Base-by-base conservation (phyloP, 1,140 invertebrate genomes). In the Acromyrmex heyeri region DNA sequence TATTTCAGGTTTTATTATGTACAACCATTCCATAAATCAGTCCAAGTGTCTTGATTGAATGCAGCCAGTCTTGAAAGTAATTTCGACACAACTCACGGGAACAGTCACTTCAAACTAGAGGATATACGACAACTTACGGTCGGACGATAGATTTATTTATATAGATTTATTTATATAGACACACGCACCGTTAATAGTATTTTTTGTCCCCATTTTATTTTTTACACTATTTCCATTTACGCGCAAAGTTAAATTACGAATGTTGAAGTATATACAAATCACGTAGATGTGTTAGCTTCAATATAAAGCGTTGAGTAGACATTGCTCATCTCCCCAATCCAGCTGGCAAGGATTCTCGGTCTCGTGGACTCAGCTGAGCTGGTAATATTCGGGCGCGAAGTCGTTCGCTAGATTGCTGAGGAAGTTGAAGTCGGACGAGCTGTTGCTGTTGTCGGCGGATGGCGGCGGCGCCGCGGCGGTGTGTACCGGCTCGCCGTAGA, bases 341-440 rank as follows among this genome's bases (percentile, higher is more conserved):
- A 94, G 69, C 59, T 94, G 93, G 76, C 88, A 91, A 53, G 89
- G 83, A 87, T 92, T 92, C 27, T 93, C 93, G 65, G 87, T 91
- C 89, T 95, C 94, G 88, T 94, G 88, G 76, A 93, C 95, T 95
- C 95, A 95, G 93, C 95, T 95, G 79, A 98, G 97, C 94, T 98
- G 97, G 95, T 98, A 98, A 93, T 99, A 99, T 94, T 99, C 98
- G 0, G 98, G 98, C 1, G 97, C 98, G 93, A 98, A 98, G 92
- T 98, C 98, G 94, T 98, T 98, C 75, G 98, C 98, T 90, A 99
- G 95, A 92, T 98, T 98, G 92, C 97, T 98, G 59, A 99, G 96
- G 92, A 99, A 99, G 94, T 98, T 98, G 94, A 99, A 98, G 93
- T 99, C 98, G 10, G 98, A 98, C 1, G 98, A 98, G 92, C 97